These are phyloP conservation scores for Anthonomus grandis DNA, from an alignment of 1,140 invertebrate species.

Conservation along the genomic window DNA sequence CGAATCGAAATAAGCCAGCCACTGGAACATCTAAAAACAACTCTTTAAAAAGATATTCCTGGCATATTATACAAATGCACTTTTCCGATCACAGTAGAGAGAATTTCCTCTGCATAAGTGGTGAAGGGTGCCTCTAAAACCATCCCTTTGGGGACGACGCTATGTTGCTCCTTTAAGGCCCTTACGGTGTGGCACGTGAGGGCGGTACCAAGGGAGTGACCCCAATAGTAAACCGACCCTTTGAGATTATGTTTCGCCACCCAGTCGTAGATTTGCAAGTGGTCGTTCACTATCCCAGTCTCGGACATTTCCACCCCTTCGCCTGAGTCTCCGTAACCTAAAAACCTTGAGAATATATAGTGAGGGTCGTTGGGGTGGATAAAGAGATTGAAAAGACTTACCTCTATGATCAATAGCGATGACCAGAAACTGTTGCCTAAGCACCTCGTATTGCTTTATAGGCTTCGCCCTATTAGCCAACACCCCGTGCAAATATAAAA, in stretches of 20 bases:
- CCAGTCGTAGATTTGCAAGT: constrained; percentile 75
- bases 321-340: constrained; percentile 85
- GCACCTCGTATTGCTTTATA: constrained; percentile 20
- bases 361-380: too few relatives aligned
- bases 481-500: constrained; percentile 41
- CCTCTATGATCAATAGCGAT: constrained; percentile 88
- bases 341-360: constrained; percentile 11
- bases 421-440: constrained; percentile 60
- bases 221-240: constrained; percentile 74
- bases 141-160: constrained; percentile 64
- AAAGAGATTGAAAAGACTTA: too few relatives aligned
- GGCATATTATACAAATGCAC: constrained; percentile 51
- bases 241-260: constrained; percentile 50
- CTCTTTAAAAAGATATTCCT: not conserved
- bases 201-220: constrained; percentile 76
- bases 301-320: constrained; percentile 62
- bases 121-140: constrained; percentile 89
- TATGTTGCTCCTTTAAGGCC: constrained; percentile 33
- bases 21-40: constrained; percentile 45
- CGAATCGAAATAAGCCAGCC: constrained; percentile 68
- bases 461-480: constrained; percentile 30
- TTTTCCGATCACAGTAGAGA: constrained; percentile 68
- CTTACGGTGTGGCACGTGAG: constrained; percentile 60
- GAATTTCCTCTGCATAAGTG: constrained; percentile 76
- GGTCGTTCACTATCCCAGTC: constrained; percentile 77